phyloP scores from a whole-genome alignment of 2,888 invertebrate species.

The Oscheius onirici region DNA sequence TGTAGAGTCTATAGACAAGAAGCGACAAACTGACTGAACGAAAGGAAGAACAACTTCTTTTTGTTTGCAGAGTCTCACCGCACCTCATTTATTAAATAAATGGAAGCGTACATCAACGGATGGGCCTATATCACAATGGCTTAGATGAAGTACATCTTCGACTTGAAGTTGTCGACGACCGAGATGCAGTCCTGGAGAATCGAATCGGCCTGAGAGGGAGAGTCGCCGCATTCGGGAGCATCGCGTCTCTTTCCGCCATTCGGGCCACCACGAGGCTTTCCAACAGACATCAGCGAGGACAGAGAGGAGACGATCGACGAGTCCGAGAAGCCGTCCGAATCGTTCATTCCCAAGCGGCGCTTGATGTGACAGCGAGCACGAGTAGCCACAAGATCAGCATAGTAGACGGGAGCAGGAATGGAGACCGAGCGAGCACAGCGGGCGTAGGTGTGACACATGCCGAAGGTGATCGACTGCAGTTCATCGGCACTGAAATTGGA shows the following conservation, averaged over 20 bases:
- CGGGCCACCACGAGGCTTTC: conserved; percentile 24
- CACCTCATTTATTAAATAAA: conserved; percentile 7
- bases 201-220: conserved; percentile 46
- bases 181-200: conserved; percentile 61
- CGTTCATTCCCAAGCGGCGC: conserved; percentile 57
- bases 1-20: too few species aligned
- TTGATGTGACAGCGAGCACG: conserved; percentile 67
- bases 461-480: conserved; percentile 65
- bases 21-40: too few species aligned
- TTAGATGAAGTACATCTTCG: conserved; percentile 63
- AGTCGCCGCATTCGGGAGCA: conserved; percentile 15
- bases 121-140: neutral
- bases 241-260: conserved; percentile 18
- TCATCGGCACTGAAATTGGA: conserved; percentile 66
- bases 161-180: conserved; percentile 60
- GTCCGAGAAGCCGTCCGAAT: conserved; percentile 40
- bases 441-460: conserved; percentile 68
- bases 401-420: conserved; percentile 66
- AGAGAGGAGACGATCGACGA: conserved; percentile 40
- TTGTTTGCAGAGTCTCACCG: too few species aligned
- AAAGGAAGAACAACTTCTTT: too few species aligned
- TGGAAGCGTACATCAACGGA: conserved; percentile 17
- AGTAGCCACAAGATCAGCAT: conserved; percentile 66
- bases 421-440: conserved; percentile 66
- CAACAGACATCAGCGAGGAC: conserved; percentile 44